Conservation (phyloP, 1,140 invertebrate species). For the Rhyzopertha dominica region DNA sequence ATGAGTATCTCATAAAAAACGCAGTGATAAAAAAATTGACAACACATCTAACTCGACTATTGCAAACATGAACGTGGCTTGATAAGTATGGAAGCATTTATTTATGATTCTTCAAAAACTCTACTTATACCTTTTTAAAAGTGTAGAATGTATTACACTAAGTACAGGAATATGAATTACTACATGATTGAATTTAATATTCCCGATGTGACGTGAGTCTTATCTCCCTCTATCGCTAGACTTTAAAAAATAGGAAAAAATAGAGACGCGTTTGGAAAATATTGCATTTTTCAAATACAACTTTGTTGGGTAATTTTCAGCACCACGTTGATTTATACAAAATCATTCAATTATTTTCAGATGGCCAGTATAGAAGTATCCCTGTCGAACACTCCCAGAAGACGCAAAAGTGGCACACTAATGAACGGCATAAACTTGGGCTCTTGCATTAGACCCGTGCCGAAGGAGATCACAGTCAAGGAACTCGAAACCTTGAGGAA, state of each 20-base stretch:
- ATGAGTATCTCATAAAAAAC: no score
- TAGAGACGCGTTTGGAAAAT: conserved; percentile 5
- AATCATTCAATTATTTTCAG: conserved; percentile 46
- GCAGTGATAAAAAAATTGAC: no score
- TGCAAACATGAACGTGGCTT: no score
- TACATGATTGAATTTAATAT: not conserved
- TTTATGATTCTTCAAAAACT: no score
- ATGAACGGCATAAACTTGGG: conserved; percentile 28
- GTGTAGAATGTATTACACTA: no score
- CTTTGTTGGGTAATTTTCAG: not conserved
- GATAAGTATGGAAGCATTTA: no score
- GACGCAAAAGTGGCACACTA: conserved; percentile 55
- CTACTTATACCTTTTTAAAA: no score
- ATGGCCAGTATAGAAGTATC: conserved; percentile 84
- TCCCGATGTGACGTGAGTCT: not conserved
- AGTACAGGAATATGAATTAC: no score
- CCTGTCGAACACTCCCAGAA: conserved; percentile 60
- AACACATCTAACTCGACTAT: no score
- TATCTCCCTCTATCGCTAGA: not conserved
- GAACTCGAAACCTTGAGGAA: conserved; percentile 66
- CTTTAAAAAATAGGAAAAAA: conserved; percentile 2
- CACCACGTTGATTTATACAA: not conserved
- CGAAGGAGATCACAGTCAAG: conserved; percentile 46
- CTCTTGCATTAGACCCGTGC: conserved; percentile 46
- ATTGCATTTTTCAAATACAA: not conserved